Evolutionary conservation across 1,140 invertebrate species (phyloP).

Genomic region (Drosophila asahinai): DNA sequence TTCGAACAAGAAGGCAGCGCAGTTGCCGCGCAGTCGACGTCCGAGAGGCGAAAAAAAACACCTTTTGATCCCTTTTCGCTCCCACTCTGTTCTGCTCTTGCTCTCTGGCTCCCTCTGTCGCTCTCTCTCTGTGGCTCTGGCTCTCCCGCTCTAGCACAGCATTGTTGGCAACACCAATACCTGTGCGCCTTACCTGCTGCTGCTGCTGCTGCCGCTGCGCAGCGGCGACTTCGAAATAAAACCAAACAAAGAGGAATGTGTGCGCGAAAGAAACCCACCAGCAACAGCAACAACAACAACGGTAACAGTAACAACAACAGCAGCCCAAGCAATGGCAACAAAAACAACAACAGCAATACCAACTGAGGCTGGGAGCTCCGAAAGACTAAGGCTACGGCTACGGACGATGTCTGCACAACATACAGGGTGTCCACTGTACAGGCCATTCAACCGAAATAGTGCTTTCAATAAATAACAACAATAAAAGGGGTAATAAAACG

Average conservation of each 20-base stretch:
- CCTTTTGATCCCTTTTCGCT: conserved; percentile 79
- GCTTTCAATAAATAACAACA: background rate
- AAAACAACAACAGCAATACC: conserved; percentile 49
- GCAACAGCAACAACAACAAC: conserved; percentile 28
- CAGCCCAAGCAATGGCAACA: conserved; percentile 16
- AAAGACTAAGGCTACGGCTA: conserved; percentile 29
- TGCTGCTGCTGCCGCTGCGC: conserved; percentile 39
- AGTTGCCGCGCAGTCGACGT: conserved; percentile 6
- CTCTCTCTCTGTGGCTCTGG: conserved; percentile 18
- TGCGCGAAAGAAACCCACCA: conserved; percentile 60
- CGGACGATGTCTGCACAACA: conserved; percentile 36
- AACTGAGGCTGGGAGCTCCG: conserved; percentile 34
- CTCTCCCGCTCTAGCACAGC: conserved; percentile 21
- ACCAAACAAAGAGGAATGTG: conserved; percentile 68
- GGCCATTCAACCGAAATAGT: background rate
- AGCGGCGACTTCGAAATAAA: conserved; percentile 58
- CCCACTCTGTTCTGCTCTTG: conserved; percentile 45
- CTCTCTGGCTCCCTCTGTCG: conserved; percentile 26
- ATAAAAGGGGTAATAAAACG: background rate
- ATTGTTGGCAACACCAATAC: conserved; percentile 50
- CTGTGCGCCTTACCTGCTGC: conserved; percentile 48
- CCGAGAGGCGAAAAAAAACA: conserved; percentile 25
- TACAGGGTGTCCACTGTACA: conserved; percentile 38
- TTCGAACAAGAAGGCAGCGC: conserved; percentile 66
- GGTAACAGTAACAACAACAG: conserved; percentile 16